Conservation (phyloP, 2,797 vertebrate genomes). For the Megaceryle alcyon region DNA sequence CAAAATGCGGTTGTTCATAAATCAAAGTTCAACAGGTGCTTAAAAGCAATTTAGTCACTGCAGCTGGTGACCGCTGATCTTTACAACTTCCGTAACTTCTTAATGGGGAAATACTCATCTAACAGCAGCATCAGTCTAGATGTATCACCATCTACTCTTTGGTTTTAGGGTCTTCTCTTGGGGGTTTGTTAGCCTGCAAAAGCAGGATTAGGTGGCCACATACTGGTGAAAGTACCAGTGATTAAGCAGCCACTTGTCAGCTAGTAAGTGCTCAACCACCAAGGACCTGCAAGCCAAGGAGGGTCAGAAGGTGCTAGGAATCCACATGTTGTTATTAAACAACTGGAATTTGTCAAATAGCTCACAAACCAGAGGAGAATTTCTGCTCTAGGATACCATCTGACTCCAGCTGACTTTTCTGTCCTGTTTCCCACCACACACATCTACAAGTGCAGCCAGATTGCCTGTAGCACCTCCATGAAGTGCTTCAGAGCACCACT, state of each 20-base stretch:
- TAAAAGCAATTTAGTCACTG: background rate
- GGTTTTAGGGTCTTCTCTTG: background rate
- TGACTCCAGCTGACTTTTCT: background rate
- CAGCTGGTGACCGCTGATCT: background rate
- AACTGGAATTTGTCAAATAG: background rate
- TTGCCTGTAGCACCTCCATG: background rate
- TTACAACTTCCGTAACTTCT: background rate
- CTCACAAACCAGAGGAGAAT: background rate
- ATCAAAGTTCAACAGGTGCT: background rate
- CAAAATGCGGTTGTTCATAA: background rate
- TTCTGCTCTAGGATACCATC: background rate
- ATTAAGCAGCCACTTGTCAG: background rate
- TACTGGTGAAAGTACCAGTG: background rate
- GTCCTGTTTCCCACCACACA: background rate
- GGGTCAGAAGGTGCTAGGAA: background rate
- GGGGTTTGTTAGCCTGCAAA: background rate
- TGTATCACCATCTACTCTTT: background rate
- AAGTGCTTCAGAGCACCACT: background rate
- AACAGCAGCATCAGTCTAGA: background rate
- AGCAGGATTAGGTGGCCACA: background rate
- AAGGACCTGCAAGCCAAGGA: background rate
- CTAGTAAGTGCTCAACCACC: background rate
- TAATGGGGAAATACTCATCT: background rate
- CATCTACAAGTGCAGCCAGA: background rate
- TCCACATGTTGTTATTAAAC: background rate